Conservation (phyloP, 1,140 invertebrate genomes). For the Drosophila sulfurigaster region DNA sequence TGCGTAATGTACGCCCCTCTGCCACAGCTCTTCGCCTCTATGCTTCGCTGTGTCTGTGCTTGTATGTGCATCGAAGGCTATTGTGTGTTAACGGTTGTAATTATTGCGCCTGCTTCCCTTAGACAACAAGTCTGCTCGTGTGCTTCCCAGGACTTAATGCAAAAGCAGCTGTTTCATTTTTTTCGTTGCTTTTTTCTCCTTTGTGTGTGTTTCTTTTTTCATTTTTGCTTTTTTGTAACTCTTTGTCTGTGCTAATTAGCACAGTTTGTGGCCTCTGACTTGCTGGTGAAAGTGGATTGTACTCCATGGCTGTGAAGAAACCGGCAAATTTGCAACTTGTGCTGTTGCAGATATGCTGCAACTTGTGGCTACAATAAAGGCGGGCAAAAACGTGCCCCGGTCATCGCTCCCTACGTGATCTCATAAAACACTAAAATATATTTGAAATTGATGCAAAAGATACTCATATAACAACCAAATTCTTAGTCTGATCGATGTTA, state of each 20-base stretch:
- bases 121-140: conserved; percentile 29
- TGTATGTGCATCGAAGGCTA: conserved; percentile 39
- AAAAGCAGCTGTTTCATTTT: conserved; percentile 20
- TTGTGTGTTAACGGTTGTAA: conserved; percentile 76
- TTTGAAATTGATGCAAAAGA: too few relatives aligned
- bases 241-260: conserved; percentile 75
- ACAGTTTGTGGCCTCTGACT: conserved; percentile 59
- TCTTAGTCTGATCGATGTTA: too few relatives aligned
- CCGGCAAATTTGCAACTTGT: conserved; percentile 23
- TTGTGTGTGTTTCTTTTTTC: conserved; percentile 5
- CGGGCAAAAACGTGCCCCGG: background rate
- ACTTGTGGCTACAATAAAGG: conserved; percentile 28
- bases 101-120: conserved; percentile 66
- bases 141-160: conserved; percentile 30
- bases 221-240: conserved; percentile 35
- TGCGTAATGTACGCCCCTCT: conserved; percentile 68
- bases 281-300: background rate
- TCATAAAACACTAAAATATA: too few relatives aligned
- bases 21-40: too few relatives aligned
- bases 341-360: conserved; percentile 46
- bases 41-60: too few relatives aligned
- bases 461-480: too few relatives aligned
- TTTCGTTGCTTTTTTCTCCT: conserved; percentile 23
- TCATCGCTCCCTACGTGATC: background rate
- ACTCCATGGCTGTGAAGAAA: conserved; percentile 15